These are phyloP conservation scores for Margaritifera margaritifera DNA, from an alignment of 2,888 invertebrate genomes.

Conservation along the genomic window DNA sequence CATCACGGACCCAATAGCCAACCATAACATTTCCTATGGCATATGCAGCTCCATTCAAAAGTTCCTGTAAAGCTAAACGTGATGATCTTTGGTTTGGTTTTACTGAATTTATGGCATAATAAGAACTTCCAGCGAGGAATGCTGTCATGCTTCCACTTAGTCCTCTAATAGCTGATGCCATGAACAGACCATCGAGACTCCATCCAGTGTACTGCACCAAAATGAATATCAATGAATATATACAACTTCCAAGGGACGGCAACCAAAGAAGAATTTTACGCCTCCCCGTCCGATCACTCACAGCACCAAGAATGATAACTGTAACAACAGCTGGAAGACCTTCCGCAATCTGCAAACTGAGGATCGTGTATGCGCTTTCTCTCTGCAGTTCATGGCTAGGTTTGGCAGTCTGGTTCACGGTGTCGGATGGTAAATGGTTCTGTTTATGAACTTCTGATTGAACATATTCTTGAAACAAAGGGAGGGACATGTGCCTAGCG, in stretches of 20 bases:
- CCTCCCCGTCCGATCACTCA: constrained; percentile 68
- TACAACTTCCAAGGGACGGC: constrained; percentile 65
- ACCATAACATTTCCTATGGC: constrained; percentile 66
- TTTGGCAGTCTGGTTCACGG: constrained; percentile 26
- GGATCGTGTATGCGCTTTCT: constrained; percentile 57
- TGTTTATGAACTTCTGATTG: constrained; percentile 53
- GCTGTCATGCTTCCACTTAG: constrained; percentile 66
- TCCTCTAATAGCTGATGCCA: constrained; percentile 65
- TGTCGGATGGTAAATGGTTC: constrained; percentile 25
- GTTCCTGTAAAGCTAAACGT: constrained; percentile 61
- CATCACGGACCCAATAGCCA: constrained; percentile 63
- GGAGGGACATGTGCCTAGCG: constrained; percentile 63
- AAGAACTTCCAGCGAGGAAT: constrained; percentile 62
- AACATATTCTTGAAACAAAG: constrained; percentile 65
- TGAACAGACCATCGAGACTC: constrained; percentile 65
- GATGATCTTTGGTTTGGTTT: constrained; percentile 57
- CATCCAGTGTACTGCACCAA: constrained; percentile 62
- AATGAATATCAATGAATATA: constrained; percentile 65
- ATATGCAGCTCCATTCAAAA: constrained; percentile 64
- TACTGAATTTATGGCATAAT: constrained; percentile 62
- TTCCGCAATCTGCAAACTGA: constrained; percentile 69
- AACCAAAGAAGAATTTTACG: constrained; percentile 69
- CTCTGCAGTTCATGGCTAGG: constrained; percentile 52
- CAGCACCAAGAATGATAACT: constrained; percentile 68
- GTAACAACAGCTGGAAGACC: constrained; percentile 66